Conservation (phyloP, 2,888 invertebrate genomes). For the Leistus spinibarbis region DNA sequence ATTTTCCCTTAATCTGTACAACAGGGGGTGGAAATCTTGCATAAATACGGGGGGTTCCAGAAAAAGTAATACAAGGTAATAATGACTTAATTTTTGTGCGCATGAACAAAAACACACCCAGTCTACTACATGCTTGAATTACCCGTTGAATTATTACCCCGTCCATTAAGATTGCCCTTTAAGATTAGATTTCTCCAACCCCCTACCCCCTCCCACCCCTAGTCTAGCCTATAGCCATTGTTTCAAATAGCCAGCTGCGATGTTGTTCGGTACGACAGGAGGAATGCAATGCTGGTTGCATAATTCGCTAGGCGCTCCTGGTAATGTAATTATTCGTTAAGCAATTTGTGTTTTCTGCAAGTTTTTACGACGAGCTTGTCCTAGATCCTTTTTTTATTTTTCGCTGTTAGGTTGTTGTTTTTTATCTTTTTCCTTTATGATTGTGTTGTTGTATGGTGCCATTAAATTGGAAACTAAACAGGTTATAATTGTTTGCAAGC, state of each 20-base stretch:
- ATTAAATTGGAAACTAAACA: conserved; percentile 1
- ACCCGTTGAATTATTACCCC: conserved; percentile 29
- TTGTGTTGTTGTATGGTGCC: background rate
- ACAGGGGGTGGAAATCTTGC: conserved; percentile 9
- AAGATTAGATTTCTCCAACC: conserved; percentile 12
- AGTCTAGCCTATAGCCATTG: conserved; percentile 20
- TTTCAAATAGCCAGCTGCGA: conserved; percentile 27
- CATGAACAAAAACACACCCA: conserved; percentile 6
- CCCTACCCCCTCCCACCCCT: background rate
- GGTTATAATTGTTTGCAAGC: conserved; percentile 1
- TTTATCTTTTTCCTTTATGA: background rate
- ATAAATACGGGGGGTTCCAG: background rate
- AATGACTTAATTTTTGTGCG: conserved; percentile 36
- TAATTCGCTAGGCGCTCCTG: conserved; percentile 13
- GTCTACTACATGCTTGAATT: background rate
- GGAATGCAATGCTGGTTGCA: conserved; percentile 12
- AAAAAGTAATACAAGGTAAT: background rate
- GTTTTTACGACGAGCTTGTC: background rate
- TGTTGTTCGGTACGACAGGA: background rate
- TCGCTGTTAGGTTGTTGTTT: conserved; percentile 6
- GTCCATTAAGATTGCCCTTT: conserved; percentile 35
- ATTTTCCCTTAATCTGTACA: conserved; percentile 22
- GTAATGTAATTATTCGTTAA: conserved; percentile 22
- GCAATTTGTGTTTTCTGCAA: conserved; percentile 16
- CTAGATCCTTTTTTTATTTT: background rate